These are phyloP conservation scores for Botia almorhae DNA, from an alignment of 2,797 vertebrate genomes.

Conservation along the genomic window DNA sequence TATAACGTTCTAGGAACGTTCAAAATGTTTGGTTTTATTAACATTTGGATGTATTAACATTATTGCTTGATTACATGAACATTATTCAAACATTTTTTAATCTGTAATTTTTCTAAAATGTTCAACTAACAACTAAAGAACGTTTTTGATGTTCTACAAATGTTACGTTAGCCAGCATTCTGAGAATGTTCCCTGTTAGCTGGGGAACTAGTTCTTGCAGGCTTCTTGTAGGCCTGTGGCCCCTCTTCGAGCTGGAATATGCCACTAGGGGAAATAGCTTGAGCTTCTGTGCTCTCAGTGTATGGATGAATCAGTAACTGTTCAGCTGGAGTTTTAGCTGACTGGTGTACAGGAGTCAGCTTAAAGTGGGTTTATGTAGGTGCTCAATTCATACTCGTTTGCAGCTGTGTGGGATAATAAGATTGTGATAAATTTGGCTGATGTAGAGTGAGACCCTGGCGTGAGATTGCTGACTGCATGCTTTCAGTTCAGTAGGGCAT, in stretches of 20 bases:
- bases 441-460: not conserved
- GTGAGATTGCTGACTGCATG: conserved; percentile 21
- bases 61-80: too few species aligned
- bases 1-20: too few species aligned
- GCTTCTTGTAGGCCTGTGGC: conserved; percentile 7
- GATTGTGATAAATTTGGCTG: conserved; percentile 24
- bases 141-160: too few species aligned
- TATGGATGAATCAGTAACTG: conserved; percentile 32
- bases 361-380: conserved; percentile 17
- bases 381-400: conserved; percentile 5
- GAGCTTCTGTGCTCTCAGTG: conserved; percentile 27
- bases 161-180: too few species aligned
- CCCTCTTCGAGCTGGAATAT: conserved; percentile 1
- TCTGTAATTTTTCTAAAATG: too few species aligned
- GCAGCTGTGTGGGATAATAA: conserved; percentile 13
- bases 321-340: not conserved
- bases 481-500: conserved; percentile 13
- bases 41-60: too few species aligned
- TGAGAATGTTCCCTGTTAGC: too few species aligned
- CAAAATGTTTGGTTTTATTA: too few species aligned
- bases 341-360: not conserved
- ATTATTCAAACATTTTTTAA: too few species aligned
- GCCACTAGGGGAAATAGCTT: conserved; percentile 14
- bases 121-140: too few species aligned
- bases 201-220: conserved; percentile 19